These are phyloP conservation scores for Cheilosia vulpina DNA, from an alignment of 2,888 invertebrate genomes.

Conservation along the genomic window DNA sequence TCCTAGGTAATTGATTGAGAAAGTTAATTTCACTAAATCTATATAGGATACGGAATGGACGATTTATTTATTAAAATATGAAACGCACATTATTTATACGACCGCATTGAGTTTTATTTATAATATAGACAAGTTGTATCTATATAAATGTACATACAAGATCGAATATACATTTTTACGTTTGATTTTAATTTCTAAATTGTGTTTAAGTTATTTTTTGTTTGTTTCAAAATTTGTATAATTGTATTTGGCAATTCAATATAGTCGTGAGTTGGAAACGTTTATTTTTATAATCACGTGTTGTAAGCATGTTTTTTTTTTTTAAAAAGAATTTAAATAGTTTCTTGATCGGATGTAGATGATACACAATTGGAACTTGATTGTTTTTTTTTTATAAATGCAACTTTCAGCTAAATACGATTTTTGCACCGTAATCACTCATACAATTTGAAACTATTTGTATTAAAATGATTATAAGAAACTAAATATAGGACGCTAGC, in stretches of 20 bases:
- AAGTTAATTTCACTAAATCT: not conserved
- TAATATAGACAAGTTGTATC: constrained; percentile 39
- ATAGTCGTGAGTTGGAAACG: constrained; percentile 39
- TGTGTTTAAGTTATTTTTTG: not conserved
- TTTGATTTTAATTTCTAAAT: constrained; percentile 3
- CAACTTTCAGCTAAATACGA: constrained; percentile 26
- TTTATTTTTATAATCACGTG: constrained; percentile 43
- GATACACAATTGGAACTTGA: not conserved
- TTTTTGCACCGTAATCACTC: constrained; percentile 5
- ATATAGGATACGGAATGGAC: constrained; percentile 15
- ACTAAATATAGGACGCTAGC: no score
- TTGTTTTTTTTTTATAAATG: constrained; percentile 30
- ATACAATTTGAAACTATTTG: not conserved
- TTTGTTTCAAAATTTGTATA: constrained; percentile 16
- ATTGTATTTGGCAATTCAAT: constrained; percentile 40
- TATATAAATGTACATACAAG: constrained; percentile 41
- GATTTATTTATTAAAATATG: not conserved
- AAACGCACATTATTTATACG: constrained; percentile 21
- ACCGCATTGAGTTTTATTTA: not conserved
- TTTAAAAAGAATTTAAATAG: not conserved
- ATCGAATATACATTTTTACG: constrained; percentile 12
- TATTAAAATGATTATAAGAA: no score
- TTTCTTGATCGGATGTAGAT: constrained; percentile 21
- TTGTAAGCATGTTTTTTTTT: constrained; percentile 52
- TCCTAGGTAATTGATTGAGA: constrained; percentile 87